Evolutionary conservation across 1,140 invertebrate genomes (phyloP).

Genomic region (Eufriesea mexicana): DNA sequence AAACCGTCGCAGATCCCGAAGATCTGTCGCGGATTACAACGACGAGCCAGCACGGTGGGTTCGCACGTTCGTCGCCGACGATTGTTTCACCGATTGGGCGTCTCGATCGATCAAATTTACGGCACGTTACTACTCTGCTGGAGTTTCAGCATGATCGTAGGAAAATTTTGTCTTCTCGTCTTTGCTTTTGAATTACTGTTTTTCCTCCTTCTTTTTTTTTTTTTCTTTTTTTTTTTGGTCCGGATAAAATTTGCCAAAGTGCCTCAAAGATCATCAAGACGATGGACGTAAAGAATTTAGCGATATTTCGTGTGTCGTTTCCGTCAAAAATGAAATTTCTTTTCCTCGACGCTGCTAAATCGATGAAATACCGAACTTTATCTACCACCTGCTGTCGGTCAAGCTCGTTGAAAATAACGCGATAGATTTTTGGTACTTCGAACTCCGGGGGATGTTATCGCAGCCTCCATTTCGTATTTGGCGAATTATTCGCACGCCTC

Average conservation of each 20-base stretch:
- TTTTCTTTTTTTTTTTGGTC: conserved; percentile 5
- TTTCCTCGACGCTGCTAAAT: background rate
- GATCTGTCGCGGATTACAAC: conserved; percentile 54
- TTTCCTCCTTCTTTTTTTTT: background rate
- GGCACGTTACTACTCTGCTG: conserved; percentile 51
- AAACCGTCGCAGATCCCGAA: conserved; percentile 34
- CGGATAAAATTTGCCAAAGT: background rate
- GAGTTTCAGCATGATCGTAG: conserved; percentile 27
- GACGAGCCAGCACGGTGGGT: conserved; percentile 72
- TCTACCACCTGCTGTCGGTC: background rate
- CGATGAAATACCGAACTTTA: too few species aligned
- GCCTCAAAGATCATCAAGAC: conserved; percentile 23
- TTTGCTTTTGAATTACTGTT: conserved; percentile 20
- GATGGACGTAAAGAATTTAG: conserved; percentile 1
- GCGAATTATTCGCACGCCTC: background rate
- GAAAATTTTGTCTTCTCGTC: conserved; percentile 23
- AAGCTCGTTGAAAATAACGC: background rate
- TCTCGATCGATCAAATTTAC: conserved; percentile 57
- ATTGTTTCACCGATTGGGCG: conserved; percentile 49
- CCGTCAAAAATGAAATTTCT: too few species aligned
- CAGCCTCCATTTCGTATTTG: conserved; percentile 15
- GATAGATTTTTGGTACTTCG: background rate
- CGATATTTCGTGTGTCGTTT: background rate
- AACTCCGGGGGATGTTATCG: conserved; percentile 37
- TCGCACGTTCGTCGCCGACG: conserved; percentile 59